Conservation (phyloP, 2,888 invertebrate species). For the Euzophera pinguis region DNA sequence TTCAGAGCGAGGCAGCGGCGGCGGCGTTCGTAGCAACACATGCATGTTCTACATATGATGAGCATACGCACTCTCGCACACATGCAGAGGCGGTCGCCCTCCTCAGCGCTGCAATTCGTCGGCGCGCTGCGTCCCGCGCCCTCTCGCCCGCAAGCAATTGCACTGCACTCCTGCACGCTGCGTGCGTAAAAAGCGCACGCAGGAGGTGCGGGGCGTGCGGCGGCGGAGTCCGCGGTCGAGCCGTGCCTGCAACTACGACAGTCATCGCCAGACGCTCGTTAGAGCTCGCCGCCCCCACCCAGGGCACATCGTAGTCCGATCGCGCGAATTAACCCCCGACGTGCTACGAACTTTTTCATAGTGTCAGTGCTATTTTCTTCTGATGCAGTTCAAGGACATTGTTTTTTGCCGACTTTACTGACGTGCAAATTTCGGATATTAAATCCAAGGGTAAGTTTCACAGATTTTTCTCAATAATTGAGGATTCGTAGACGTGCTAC, state of each 20-base stretch:
- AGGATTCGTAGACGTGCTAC: slow-evolving; percentile 29
- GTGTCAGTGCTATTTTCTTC: slow-evolving; percentile 59
- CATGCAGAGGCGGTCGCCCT: slow-evolving; percentile 52
- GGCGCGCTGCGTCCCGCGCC: slow-evolving; percentile 48
- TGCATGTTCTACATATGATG: slow-evolving; percentile 29
- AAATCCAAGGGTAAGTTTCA: slow-evolving; percentile 35
- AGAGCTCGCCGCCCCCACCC: slow-evolving; percentile 74
- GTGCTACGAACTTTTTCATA: slow-evolving; percentile 58
- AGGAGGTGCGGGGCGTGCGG: slow-evolving; percentile 61
- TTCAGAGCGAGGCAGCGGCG: slow-evolving; percentile 36
- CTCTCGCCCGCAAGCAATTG: slow-evolving; percentile 73
- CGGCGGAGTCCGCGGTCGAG: slow-evolving; percentile 44
- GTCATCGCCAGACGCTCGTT: slow-evolving; percentile 71
- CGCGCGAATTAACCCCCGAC: slow-evolving; percentile 61
- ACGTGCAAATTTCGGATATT: slow-evolving; percentile 39
- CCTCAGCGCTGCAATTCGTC: slow-evolving; percentile 77
- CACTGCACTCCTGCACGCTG: slow-evolving; percentile 71
- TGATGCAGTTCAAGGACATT: slow-evolving; percentile 39
- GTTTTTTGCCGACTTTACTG: slow-evolving; percentile 28
- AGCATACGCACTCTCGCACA: slow-evolving; percentile 67
- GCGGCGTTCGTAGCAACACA: slow-evolving; percentile 39
- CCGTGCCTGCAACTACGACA: slow-evolving; percentile 46
- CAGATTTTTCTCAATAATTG: slow-evolving; percentile 18
- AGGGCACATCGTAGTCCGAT: slow-evolving; percentile 45
- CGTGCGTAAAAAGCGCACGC: slow-evolving; percentile 79